Conservation (phyloP, 1,140 invertebrate species). For the Tribolium madens region DNA sequence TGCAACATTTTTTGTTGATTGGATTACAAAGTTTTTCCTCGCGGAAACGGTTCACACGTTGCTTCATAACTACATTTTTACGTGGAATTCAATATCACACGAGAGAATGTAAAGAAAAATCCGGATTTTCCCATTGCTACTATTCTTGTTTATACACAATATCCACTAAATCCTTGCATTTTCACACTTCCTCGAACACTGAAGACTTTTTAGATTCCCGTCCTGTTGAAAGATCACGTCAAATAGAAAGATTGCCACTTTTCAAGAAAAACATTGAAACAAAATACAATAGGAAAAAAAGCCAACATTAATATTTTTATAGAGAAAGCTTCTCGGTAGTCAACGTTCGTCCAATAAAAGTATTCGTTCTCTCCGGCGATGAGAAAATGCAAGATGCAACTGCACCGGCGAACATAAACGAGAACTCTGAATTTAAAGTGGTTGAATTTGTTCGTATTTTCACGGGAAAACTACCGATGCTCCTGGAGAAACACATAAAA, state of each 20-base stretch:
- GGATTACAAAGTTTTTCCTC: not conserved
- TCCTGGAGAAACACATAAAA: conserved; percentile 13
- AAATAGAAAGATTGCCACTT: not conserved
- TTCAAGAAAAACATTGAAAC: not conserved
- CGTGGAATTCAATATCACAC: conserved; percentile 11
- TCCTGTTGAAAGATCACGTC: not conserved
- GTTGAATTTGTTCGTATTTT: conserved; percentile 18
- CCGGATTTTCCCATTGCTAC: conserved; percentile 30
- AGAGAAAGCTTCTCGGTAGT: not conserved
- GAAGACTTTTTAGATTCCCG: conserved; percentile 21
- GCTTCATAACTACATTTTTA: not conserved
- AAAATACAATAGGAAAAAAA: not conserved
- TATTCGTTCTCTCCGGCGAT: not conserved
- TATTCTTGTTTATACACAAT: conserved; percentile 31
- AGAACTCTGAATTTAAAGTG: conserved; percentile 26
- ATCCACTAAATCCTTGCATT: conserved; percentile 22
- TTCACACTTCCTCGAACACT: conserved; percentile 25
- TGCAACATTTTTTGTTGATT: not conserved
- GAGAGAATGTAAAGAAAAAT: conserved; percentile 32
- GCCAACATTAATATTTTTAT: not conserved
- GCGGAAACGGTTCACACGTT: conserved; percentile 6
- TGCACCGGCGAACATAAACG: conserved; percentile 1
- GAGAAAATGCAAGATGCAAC: conserved; percentile 31
- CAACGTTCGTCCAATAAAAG: not conserved
- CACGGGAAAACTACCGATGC: not conserved